Evolutionary conservation across 2,113 vertebrate species (phyloP), one percentile per base, ranked within the genome.

Genomic region (Lasiurus cinereus): DNA sequence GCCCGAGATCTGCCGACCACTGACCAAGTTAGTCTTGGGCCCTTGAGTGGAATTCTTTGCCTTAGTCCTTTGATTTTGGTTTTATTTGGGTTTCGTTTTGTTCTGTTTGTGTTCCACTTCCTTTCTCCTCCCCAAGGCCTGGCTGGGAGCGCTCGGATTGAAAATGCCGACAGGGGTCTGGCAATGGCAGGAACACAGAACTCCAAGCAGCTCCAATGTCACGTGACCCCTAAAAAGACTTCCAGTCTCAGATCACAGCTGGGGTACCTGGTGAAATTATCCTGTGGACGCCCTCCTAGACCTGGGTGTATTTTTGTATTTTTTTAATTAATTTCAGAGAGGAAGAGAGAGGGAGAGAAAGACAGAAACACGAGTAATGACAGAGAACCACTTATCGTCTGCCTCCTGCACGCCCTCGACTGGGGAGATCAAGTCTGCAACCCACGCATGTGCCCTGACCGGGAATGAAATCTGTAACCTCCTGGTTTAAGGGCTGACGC

Each of bases 1-100:
- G 11, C 48, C 48, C 2, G 39, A 2, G 11, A 14, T 15, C 15
- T 50, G 50, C 50, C 50, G 14, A 50, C 50, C 39, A 39, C 39
- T 39, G 39, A 50, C 36, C 69, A 77, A 56, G 31, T 70, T 39
- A 64, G 50, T 29, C 22, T 91, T 31, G 39, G 50, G 33, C 19
- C 76, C 24, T 18, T 48, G n/a, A 91, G 29, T 8, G 76, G 82
- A 84, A 95, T 46, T 93, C 36, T 84, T n/a, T 33, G 46, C 33
- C 33, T 90, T 24, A 31, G 43, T 39, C 33, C 77, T 62, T 36
- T 16, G 36, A 18, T 54, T 54, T 54, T 18, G 52, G 50, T 52
- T 18, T 52, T 5, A 54, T 18, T 54, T 18, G 46, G 22, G 12
- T 43, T 43, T 36, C 11, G 18, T 10, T 18, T 52, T 18, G 52